Conservation (phyloP, 2,888 invertebrate genomes). For the Xanthia icteritia region DNA sequence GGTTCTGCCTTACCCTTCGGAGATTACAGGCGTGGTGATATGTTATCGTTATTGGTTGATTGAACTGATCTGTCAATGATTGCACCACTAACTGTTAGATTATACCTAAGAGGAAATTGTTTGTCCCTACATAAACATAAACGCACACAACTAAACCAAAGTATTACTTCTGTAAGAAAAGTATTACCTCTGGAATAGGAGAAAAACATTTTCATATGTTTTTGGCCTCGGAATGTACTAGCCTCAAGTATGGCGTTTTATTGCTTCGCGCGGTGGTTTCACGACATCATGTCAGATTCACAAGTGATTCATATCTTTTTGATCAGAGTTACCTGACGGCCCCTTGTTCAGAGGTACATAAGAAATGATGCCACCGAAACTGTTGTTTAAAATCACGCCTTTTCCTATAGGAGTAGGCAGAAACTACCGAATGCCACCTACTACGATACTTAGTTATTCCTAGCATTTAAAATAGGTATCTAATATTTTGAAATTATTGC, state of each 20-base stretch:
- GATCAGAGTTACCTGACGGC: not conserved
- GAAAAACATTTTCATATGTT: not conserved
- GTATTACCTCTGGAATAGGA: not conserved
- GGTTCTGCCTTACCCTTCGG: no score
- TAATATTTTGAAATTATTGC: not conserved
- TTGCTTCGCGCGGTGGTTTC: no score
- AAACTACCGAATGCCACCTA: no score
- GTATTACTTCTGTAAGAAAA: not conserved
- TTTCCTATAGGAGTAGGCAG: no score
- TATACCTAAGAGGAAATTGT: not conserved
- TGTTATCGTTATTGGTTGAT: not conserved
- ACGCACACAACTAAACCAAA: not conserved
- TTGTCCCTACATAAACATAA: not conserved
- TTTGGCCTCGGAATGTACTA: no score
- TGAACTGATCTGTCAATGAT: not conserved
- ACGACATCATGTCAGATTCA: no score
- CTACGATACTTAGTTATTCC: not conserved
- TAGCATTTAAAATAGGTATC: not conserved
- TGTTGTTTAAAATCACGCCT: not conserved
- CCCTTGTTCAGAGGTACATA: not conserved
- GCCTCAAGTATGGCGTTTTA: not conserved
- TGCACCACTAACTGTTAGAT: not conserved
- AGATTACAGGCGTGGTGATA: no score
- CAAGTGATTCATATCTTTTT: not conserved
- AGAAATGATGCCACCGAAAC: not conserved